phyloP scores from a whole-genome alignment of 2,888 invertebrate species.

The Itoplectis maculator region DNA sequence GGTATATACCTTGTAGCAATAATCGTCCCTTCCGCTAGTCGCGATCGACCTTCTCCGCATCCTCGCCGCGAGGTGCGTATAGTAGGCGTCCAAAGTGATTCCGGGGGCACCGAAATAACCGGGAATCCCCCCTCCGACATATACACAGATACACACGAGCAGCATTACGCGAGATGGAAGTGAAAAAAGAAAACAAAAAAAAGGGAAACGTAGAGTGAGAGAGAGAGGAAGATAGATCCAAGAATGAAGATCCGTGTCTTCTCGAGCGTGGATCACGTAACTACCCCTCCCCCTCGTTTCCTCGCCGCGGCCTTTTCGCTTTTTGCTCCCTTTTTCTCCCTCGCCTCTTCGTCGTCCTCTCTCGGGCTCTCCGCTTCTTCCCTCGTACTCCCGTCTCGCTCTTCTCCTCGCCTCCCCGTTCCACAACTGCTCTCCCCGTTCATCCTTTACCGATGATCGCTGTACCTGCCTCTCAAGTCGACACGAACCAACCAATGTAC shows the following conservation, averaged over 20 bases:
- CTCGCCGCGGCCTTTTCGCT: slow-evolving; percentile 57
- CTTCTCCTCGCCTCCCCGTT: slow-evolving; percentile 39
- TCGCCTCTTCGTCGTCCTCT: slow-evolving; percentile 32
- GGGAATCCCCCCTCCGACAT: background rate
- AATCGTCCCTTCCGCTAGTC: slow-evolving; percentile 54
- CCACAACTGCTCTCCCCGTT: slow-evolving; percentile 53
- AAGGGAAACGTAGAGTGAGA: slow-evolving; percentile 28
- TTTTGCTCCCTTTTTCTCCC: slow-evolving; percentile 45
- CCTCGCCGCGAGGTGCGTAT: slow-evolving; percentile 61
- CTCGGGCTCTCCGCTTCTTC: no score
- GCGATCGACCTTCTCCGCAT: slow-evolving; percentile 58
- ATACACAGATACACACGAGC: no score
- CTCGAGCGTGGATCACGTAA: slow-evolving; percentile 78
- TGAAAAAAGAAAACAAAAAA: slow-evolving; percentile 66
- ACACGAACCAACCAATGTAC: slow-evolving; percentile 67
- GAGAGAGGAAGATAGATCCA: slow-evolving; percentile 48
- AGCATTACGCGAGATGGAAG: slow-evolving; percentile 63
- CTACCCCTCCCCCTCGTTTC: slow-evolving; percentile 66
- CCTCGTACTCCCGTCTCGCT: slow-evolving; percentile 11
- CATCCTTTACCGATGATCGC: slow-evolving; percentile 67
- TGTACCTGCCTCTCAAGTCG: slow-evolving; percentile 67
- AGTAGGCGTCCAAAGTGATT: slow-evolving; percentile 69
- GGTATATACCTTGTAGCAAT: slow-evolving; percentile 52
- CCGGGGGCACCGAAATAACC: slow-evolving; percentile 65
- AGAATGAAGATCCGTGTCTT: slow-evolving; percentile 75